A percentile compares a stretch with the other conserved stretches of the same genome.
phyloP scores from a whole-genome alignment of 2,797 vertebrate species.

The Nasua narica region DNA sequence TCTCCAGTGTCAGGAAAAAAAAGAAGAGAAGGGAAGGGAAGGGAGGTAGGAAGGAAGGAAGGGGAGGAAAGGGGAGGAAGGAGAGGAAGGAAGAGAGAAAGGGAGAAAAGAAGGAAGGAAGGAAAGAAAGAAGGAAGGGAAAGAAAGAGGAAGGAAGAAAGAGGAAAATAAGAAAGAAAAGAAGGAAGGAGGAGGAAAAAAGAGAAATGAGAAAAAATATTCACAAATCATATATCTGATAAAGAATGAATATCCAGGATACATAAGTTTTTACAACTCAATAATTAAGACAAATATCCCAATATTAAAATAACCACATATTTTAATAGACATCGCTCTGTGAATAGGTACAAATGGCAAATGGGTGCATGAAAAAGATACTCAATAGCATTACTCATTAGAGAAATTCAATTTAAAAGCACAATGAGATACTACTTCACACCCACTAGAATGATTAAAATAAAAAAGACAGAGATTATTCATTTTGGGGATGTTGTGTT shows the following conservation, averaged over 20 bases:
- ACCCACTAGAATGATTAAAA: not conserved
- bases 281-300: not conserved
- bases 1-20: not conserved
- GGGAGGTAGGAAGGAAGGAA: not conserved
- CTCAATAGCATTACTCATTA: not conserved
- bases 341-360: not conserved
- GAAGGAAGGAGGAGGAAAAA: not conserved
- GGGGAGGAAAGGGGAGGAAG: not conserved
- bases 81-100: no score
- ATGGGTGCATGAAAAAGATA: not conserved
- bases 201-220: not conserved
- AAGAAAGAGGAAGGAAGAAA: no score
- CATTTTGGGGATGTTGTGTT: not conserved
- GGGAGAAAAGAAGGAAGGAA: no score
- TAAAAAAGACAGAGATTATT: not conserved
- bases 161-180: not conserved
- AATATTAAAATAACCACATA: not conserved
- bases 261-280: not conserved
- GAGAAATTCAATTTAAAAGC: not conserved
- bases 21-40: not conserved
- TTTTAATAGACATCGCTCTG: not conserved
- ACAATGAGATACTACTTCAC: not conserved
- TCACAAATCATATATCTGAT: not conserved
- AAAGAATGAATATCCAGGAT: not conserved
- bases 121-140: no score